Percentiles rank a stretch among this genome's conserved stretches.
Conservation (phyloP, 2,888 invertebrate genomes). For the Acleris holmiana region DNA sequence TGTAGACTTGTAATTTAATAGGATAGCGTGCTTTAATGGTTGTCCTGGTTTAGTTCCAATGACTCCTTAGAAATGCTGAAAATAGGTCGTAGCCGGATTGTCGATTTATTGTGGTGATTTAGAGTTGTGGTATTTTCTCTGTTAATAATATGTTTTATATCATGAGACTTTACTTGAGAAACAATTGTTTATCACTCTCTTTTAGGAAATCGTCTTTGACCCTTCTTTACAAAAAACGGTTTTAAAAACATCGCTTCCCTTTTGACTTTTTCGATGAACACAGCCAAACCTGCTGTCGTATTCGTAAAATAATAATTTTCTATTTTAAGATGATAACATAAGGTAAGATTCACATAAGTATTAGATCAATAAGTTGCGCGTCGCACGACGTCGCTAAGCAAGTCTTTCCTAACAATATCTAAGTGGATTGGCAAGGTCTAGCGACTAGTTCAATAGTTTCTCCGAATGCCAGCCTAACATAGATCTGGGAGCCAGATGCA, state of each 20-base stretch:
- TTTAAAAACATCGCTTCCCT: not conserved
- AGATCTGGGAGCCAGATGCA: constrained; percentile 10
- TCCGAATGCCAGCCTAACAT: constrained; percentile 48
- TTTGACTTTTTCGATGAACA: not conserved
- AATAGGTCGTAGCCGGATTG: constrained; percentile 26
- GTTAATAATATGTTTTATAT: no score
- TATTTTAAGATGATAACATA: no score
- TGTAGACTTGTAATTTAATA: no score
- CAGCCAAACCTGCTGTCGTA: no score
- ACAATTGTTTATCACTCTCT: no score
- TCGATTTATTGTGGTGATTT: constrained; percentile 16
- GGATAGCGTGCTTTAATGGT: constrained; percentile 12
- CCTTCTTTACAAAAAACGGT: no score
- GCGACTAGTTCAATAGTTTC: constrained; percentile 46
- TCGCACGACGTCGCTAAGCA: constrained; percentile 22
- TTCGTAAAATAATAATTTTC: no score
- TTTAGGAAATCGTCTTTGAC: no score
- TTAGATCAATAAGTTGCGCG: constrained; percentile 14
- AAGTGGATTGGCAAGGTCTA: constrained; percentile 48
- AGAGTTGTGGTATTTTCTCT: not conserved
- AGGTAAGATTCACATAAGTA: constrained; percentile 14
- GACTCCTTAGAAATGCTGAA: constrained; percentile 30
- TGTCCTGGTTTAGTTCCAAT: constrained; percentile 34
- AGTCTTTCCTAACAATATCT: constrained; percentile 43
- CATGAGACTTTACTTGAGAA: no score